phyloP scores from a whole-genome alignment of 92 coral and sea anemone genomes.

The Scolanthus callimorphus region DNA sequence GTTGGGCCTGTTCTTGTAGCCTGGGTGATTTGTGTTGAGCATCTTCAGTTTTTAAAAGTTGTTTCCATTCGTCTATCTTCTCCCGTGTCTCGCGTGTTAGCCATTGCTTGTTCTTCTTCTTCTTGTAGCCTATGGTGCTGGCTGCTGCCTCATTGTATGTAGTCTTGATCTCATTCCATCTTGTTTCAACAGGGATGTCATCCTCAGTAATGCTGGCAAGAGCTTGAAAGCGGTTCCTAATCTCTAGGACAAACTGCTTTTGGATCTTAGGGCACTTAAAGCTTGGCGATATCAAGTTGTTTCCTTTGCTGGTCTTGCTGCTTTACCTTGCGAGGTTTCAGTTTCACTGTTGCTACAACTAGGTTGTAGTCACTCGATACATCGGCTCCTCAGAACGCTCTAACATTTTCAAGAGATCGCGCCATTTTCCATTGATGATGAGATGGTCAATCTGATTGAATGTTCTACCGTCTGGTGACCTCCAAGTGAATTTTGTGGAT shows the following conservation, averaged over 20 bases:
- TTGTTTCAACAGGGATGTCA: not conserved
- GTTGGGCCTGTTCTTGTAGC: not conserved
- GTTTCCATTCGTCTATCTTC: slow-evolving; percentile 5
- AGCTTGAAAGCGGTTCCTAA: slow-evolving; percentile 11
- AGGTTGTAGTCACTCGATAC: slow-evolving; percentile 10
- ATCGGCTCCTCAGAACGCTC: slow-evolving; percentile 6
- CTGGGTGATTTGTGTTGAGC: slow-evolving; percentile 3
- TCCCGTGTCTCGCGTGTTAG: slow-evolving; percentile 11
- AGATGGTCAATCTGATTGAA: slow-evolving; percentile 20
- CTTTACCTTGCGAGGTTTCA: not conserved
- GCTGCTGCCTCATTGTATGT: slow-evolving; percentile 7
- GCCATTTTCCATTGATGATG: slow-evolving; percentile 17
- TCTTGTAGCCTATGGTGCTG: not conserved
- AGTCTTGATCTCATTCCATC: slow-evolving; percentile 6
- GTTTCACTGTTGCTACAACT: slow-evolving; percentile 5
- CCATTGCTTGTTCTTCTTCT: slow-evolving; percentile 9
- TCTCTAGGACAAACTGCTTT: not conserved
- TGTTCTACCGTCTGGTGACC: slow-evolving; percentile 9
- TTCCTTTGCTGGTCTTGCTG: no score
- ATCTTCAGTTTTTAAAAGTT: slow-evolving; percentile 3
- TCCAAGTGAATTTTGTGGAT: slow-evolving; percentile 2
- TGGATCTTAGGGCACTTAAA: slow-evolving; percentile 4
- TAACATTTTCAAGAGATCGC: slow-evolving; percentile 11
- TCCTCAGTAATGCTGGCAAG: not conserved
- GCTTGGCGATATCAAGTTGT: no score